These are phyloP conservation scores for Acrossocheilus fasciatus DNA, from an alignment of 2,797 vertebrate species.

Conservation along the genomic window DNA sequence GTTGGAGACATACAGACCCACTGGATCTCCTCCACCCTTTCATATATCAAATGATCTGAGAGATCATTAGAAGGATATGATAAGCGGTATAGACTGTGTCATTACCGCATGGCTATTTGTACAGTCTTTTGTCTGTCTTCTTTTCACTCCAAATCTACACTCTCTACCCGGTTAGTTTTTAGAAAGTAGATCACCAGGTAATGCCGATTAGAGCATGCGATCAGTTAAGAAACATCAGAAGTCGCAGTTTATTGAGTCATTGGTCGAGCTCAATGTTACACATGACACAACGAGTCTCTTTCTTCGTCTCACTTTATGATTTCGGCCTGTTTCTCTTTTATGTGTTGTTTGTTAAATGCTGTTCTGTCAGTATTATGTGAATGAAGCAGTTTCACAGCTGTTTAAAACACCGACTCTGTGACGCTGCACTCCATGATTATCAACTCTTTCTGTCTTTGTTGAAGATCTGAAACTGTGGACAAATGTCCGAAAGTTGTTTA, in stretches of 20 bases:
- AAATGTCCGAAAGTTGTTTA: conserved; percentile 57
- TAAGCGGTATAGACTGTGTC: conserved; percentile 70
- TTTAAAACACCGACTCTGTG: conserved; percentile 64
- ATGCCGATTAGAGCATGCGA: conserved; percentile 64
- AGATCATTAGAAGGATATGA: conserved; percentile 73
- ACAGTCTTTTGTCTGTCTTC: conserved; percentile 65
- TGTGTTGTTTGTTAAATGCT: conserved; percentile 63
- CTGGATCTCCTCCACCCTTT: conserved; percentile 70
- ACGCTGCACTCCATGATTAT: conserved; percentile 65
- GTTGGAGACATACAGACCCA: conserved; percentile 70
- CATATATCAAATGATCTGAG: conserved; percentile 78
- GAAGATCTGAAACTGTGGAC: conserved; percentile 57
- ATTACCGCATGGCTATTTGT: conserved; percentile 76
- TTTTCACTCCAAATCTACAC: conserved; percentile 67
- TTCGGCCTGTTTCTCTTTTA: conserved; percentile 52
- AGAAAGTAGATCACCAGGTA: conserved; percentile 53
- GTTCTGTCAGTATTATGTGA: conserved; percentile 64
- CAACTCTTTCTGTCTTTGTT: conserved; percentile 61
- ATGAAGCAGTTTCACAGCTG: conserved; percentile 73
- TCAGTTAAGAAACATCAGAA: conserved; percentile 63
- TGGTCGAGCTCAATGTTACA: conserved; percentile 58
- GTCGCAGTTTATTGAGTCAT: conserved; percentile 56
- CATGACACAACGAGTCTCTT: conserved; percentile 62
- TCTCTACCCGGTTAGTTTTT: conserved; percentile 60
- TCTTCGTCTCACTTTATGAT: conserved; percentile 55